Evolutionary conservation across 1,140 invertebrate genomes (phyloP).

Genomic region (Apis cerana): DNA sequence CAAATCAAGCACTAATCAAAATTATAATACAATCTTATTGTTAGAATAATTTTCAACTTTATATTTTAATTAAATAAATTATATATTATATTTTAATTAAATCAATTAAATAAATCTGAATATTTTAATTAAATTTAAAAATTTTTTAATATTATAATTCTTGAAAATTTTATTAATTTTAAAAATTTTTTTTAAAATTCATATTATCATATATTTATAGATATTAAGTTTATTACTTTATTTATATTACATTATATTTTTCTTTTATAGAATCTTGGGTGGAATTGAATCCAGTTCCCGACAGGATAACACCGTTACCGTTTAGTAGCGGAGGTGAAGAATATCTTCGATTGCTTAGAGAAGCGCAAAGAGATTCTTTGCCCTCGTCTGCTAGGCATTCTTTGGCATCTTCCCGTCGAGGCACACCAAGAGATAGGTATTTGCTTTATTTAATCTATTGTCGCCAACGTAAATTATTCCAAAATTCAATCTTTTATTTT

Average conservation of each 20-base stretch:
- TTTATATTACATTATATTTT: slow-evolving; percentile 50
- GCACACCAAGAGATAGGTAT: slow-evolving; percentile 82
- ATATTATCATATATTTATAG: no score
- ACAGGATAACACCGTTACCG: slow-evolving; percentile 86
- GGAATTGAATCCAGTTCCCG: slow-evolving; percentile 85
- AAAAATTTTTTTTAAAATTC: no score
- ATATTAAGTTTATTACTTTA: background rate
- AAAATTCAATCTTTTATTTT: background rate
- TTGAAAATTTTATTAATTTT: no score
- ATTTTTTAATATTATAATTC: no score
- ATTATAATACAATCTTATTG: no score
- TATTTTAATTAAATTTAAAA: no score
- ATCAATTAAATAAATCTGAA: no score
- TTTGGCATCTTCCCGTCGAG: slow-evolving; percentile 89
- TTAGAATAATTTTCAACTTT: no score
- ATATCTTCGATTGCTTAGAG: slow-evolving; percentile 90
- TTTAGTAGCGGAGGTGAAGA: slow-evolving; percentile 83
- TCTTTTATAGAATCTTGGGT: slow-evolving; percentile 91
- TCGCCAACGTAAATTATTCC: background rate
- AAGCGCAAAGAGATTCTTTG: slow-evolving; percentile 93
- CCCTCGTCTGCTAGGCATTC: slow-evolving; percentile 92
- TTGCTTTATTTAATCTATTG: background rate
- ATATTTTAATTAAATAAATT: no score
- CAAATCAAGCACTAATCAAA: no score
- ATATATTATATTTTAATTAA: no score